Base-by-base conservation (phyloP, 1,140 invertebrate genomes). In the Drosophila suzukii region DNA sequence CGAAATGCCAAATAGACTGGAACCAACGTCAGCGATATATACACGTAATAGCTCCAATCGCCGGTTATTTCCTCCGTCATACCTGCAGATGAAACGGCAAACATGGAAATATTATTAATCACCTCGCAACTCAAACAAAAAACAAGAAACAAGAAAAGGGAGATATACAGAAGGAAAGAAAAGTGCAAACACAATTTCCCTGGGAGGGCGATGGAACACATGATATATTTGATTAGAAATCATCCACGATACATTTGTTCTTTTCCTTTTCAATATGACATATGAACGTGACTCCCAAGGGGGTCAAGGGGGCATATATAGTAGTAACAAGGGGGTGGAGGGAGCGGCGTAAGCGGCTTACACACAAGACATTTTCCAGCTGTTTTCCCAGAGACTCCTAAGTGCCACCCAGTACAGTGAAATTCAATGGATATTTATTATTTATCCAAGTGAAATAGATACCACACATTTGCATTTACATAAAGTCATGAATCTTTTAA, bases 1-100 rank as follows among this genome's bases (percentile, higher is more conserved):
- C 89, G 84, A 92, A 92, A 92, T 74, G 90, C 81, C 79, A 92
- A 85, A 91, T 92, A 92, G 63, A 92, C 91, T 76, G 92, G 92
- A 62, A 92, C 77, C 59, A 92, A 58, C 46, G 91, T 92, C 50
- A 92, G 61, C 73, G 89, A 75, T 74, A 92, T 85, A 60, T 91
- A 92, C 66, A 92, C 67, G 71, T 92, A 92, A 78, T 92, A 92
- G 67, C 72, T 83, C 90, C 82, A 91, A 81, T 91, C 82, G 56
- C 84, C 90, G 15, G 89, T 92, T 75, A 92, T 86, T 78, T 90
- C 76, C 81, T 92, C 90, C 90, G 86, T 91, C 86, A 91, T 91
- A 81, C 71, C 90, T 91, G 78, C 55, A 59, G 55, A 58, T 43
- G 34, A 66, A 57, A 72, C 17, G 20, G 5, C n/a, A 58, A n/a